Evolutionary conservation across 2,888 invertebrate species (phyloP), one percentile per base, ranked within the genome.

Genomic region (Oscheius sp.): DNA sequence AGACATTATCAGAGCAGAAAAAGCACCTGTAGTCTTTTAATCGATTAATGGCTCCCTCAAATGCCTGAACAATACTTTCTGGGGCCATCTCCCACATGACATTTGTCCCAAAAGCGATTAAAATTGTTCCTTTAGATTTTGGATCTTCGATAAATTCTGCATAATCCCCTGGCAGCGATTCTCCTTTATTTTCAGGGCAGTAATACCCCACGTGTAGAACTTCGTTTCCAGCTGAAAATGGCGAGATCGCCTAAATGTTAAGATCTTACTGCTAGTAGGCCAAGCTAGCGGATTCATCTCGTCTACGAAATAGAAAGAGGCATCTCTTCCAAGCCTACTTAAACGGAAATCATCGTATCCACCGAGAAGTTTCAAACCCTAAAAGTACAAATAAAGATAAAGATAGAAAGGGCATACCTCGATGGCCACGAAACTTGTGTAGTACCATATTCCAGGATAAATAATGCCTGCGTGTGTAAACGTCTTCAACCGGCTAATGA

Each of bases 41-140:
- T 5, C 61, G 43, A 25, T 76, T 76, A 49, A 76, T 73, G 35
- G 59, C 76, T 27, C 68, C 56, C 7, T 71, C 68, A 61, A 76
- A 74, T 0, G 69, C 68, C 16, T 29, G 18, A 41, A 73, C 53
- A 9, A 69, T 53, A 2, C 68, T 45, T 6, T 46, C 16, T 1
- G 75, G 69, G 18, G 76, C 77, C n/a, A 52, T 59, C 29, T 76
- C 69, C 75, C 76, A 79, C 6, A 53, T 35, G 2, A 74, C 77
- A 41, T 74, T 75, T 9, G 73, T 73, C 6, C 79, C 79, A 55
- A 78, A 79, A 2, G 79, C 79, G 5, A 77, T 72, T 41, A 78
- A 43, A 45, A 79, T 79, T n/a, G 76, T 76, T 27, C 79, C 79
- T 63, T 79, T 71, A 2, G 70, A 76, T 64, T 49, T 59, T 18